Percentiles rank a stretch among this genome's conserved stretches.
These are phyloP conservation scores for Proisotoma minuta DNA, from an alignment of 2,888 invertebrate genomes.

Conservation along the genomic window DNA sequence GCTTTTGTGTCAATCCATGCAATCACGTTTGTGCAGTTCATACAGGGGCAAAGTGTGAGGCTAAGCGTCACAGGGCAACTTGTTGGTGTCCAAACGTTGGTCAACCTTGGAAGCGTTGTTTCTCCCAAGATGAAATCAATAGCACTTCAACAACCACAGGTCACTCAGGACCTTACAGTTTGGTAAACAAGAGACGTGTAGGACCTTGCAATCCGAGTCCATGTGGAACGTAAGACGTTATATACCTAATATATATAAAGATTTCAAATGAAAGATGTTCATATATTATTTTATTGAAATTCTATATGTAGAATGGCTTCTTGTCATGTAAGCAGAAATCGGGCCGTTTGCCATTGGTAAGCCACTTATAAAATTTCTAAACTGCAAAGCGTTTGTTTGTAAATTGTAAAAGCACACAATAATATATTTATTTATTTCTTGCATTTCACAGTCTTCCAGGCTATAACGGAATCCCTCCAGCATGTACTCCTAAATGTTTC, in stretches of 20 bases:
- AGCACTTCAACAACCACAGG: constrained; percentile 38
- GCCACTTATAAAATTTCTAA: too few species aligned
- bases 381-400: too few species aligned
- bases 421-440: neutral
- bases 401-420: too few species aligned
- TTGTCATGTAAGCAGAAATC: constrained; percentile 41
- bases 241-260: too few species aligned
- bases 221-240: constrained; percentile 44
- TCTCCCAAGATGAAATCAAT: constrained; percentile 42
- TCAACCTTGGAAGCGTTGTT: constrained; percentile 47
- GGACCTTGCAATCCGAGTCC: constrained; percentile 45
- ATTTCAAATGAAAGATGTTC: neutral
- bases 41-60: constrained; percentile 47
- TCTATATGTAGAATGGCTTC: constrained; percentile 36
- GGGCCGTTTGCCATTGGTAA: constrained; percentile 46
- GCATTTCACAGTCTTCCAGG: too few species aligned
- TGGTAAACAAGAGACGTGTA: constrained; percentile 44
- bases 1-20: constrained; percentile 45
- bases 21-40: constrained; percentile 47
- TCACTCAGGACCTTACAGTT: constrained; percentile 44
- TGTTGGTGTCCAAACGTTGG: constrained; percentile 47
- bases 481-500: constrained; percentile 46
- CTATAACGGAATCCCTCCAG: constrained; percentile 46
- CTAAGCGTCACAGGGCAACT: constrained; percentile 40
- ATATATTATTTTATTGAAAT: neutral